Base-by-base conservation (phyloP, 1,140 invertebrate species). In the Colletes latitarsis region DNA sequence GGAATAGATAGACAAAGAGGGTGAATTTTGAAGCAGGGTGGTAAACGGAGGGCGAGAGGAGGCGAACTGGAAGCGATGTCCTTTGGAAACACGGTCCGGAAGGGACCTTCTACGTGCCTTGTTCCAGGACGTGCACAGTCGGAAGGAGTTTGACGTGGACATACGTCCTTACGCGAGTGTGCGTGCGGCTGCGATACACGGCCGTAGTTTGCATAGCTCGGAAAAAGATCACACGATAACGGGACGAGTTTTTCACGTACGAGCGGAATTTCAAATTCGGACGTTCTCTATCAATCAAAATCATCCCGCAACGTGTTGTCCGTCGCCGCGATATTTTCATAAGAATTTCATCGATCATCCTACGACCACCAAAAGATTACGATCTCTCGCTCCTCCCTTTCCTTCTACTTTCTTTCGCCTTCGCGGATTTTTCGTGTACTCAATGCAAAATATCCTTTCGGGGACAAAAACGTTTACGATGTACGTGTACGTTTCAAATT, bases 301-400 rank as follows among this genome's bases (percentile, higher is more conserved):
- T 52, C 82, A 17, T 41, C 72, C 21, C 15, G 67, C 39, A 52
- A 64, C 66, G 49, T 6, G 19, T n/a, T 10, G 4, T 67, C 19
- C 55, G 66, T 63, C 21, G 30, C 66, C 41, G 58, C 72, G 63
- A 15, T 46, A 58, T 84, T 88, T 69, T 80, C 79, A 85, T 64
- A 81, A 82, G 85, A 83, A 81, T 62, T 83, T 77, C 83, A 85
- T 88, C 82, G 58, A 85, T 88, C 83, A 87, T 71, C 43, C 60
- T 8, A 9, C 41, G 21, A 17, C 6, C 41, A 15, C 0, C 17
- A 10, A n/a, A n/a, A 77, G 55, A 71, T 71, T 52, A 6, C n/a
- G 41, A 78, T 63, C 58, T 41, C 2, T 0, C 17, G 15, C 9
- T 0, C 49, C 21, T 49, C 39, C 21, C 15, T 6, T 19, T 9